Conservation (phyloP, 2,797 vertebrate genomes). For the Masticophis lateralis region DNA sequence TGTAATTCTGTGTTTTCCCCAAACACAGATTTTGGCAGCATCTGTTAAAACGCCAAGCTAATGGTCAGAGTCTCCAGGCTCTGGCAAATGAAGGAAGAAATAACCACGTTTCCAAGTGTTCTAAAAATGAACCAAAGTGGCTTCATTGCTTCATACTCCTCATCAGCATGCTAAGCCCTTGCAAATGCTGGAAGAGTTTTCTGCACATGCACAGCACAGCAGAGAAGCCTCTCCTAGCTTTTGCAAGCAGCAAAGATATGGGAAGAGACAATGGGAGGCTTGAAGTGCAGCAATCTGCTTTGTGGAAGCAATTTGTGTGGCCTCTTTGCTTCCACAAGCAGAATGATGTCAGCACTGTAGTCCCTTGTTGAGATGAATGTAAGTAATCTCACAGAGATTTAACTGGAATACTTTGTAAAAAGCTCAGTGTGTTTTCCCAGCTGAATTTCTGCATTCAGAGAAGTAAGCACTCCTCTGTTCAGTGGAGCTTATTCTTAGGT, state of each 20-base stretch:
- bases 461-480: neutral
- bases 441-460: neutral
- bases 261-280: neutral
- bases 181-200: neutral
- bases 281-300: neutral
- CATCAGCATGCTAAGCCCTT: neutral
- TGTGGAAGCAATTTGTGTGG: neutral
- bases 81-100: neutral
- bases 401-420: neutral
- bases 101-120: neutral
- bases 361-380: neutral
- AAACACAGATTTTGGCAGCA: neutral
- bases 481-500: neutral
- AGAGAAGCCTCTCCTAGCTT: neutral
- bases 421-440: neutral
- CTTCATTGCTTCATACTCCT: neutral
- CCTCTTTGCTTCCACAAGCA: neutral
- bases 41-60: neutral
- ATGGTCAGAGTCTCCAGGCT: neutral
- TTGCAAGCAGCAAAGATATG: neutral
- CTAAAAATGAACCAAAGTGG: neutral
- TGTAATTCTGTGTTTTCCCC: neutral
- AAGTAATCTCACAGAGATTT: neutral
- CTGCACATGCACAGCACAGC: neutral
- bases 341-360: neutral